Conservation (phyloP, 2,113 vertebrate genomes). For the Tachysurus fulvidraco region DNA sequence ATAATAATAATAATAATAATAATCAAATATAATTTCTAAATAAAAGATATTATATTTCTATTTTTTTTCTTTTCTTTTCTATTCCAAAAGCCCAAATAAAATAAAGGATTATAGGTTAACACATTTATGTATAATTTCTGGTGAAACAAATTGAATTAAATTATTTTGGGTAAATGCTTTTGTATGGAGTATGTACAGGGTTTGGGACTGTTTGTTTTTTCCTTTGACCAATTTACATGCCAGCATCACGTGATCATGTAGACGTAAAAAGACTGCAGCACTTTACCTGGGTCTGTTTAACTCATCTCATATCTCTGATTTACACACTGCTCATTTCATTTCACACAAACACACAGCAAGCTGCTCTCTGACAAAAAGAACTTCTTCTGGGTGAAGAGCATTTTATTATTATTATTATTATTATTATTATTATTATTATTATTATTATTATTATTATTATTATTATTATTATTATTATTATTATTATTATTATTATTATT, state of each 20-base stretch:
- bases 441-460: no score
- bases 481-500: no score
- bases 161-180: not conserved
- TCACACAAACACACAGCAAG: not conserved
- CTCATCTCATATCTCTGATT: not conserved
- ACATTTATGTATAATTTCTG: not conserved
- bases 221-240: not conserved
- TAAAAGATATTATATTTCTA: no score
- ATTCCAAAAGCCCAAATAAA: no score
- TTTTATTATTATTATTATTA: not conserved
- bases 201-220: no score
- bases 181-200: not conserved
- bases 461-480: no score
- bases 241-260: not conserved
- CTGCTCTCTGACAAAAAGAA: not conserved
- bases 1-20: no score
- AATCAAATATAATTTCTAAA: no score
- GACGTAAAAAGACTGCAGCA: not conserved
- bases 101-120: not conserved
- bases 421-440: not conserved
- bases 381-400: not conserved
- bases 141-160: not conserved
- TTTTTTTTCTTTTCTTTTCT: no score
- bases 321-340: not conserved
- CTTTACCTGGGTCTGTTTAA: not conserved